Conservation (phyloP, 2,888 invertebrate genomes). For the Ligdia adustata region DNA sequence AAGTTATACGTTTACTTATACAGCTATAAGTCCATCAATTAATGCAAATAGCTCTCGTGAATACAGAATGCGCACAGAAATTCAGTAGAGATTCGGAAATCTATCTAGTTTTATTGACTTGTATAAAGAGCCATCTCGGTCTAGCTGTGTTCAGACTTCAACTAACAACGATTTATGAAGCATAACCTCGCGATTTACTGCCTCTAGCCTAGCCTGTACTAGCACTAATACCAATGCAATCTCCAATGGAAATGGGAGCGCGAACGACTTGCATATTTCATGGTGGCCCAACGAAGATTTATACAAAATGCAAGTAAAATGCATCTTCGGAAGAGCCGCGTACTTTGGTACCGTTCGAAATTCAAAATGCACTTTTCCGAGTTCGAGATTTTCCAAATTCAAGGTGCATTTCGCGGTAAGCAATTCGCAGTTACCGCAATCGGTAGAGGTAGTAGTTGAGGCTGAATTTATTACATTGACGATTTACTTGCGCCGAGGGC, state of each 20-base stretch:
- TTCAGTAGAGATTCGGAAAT: not conserved
- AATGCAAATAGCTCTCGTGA: too few species aligned
- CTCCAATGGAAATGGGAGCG: slow-evolving; percentile 38
- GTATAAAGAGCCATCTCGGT: slow-evolving; percentile 1
- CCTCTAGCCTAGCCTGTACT: slow-evolving; percentile 1
- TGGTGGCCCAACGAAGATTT: slow-evolving; percentile 26
- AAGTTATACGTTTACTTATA: too few species aligned
- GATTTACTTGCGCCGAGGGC: not conserved
- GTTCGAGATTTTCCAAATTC: not conserved
- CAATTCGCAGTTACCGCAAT: not conserved
- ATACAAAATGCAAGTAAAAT: slow-evolving; percentile 39
- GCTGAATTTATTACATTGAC: not conserved
- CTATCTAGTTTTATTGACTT: slow-evolving; percentile 4
- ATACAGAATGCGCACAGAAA: not conserved
- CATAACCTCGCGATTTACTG: slow-evolving; percentile 14
- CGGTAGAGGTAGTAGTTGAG: not conserved
- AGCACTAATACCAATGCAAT: slow-evolving; percentile 28
- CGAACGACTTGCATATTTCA: slow-evolving; percentile 39
- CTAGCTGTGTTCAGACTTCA: slow-evolving; percentile 11
- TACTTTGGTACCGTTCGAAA: not conserved
- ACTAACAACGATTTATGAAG: slow-evolving; percentile 21
- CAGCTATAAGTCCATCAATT: too few species aligned
- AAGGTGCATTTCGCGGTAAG: not conserved
- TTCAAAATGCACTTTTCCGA: not conserved
- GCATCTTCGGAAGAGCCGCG: slow-evolving; percentile 25